Evolutionary conservation across 2,797 vertebrate species (phyloP), one percentile per base, ranked within the genome.

Genomic region (Galagoides demidoff): DNA sequence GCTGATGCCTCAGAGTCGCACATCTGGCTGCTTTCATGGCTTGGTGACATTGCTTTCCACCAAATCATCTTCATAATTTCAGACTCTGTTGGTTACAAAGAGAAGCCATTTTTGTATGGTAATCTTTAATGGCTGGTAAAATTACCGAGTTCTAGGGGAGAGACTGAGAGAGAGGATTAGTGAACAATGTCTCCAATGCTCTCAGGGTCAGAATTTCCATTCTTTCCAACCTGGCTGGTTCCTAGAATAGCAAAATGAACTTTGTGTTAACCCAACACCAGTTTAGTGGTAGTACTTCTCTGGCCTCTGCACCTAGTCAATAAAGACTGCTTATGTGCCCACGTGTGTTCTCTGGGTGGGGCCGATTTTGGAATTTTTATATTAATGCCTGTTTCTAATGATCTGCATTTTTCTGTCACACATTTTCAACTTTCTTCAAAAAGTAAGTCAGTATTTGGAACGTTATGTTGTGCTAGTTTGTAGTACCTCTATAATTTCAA

Each of bases 351-450:
- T 81, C 49, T 29, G 55, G 34, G 6, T 22, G 34, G 23, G 23
- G 20, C 4, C 85, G 66, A 61, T 77, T n/a, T 71, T 34, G 10
- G 29, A 61, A 31, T 84, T 49, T 91, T 31, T 39, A 23, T 78
- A 19, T 64, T 93, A 83, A 77, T 14, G 10, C 22, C 49, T 29
- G 25, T 52, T 88, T 74, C 17, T 31, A 57, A 66, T 63, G 66
- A 59, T 55, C 76, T 91, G 34, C 5, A 17, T 66, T 79, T 87
- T 85, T 82, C 49, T 52, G 34, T 77, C n/a, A 39, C 2, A 1
- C 23, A 34, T 95, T 92, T 79, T 57, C 52, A 83, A 45, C 71
- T 95, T 64, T 83, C 39, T 95, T 94, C n/a, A 85, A 64, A 95
- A 92, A 86, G 43, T 39, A 64, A 78, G 71, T 76, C 89, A 70